Evolutionary conservation across 2,888 invertebrate genomes (phyloP).

Genomic region (Drosophila neotestacea): DNA sequence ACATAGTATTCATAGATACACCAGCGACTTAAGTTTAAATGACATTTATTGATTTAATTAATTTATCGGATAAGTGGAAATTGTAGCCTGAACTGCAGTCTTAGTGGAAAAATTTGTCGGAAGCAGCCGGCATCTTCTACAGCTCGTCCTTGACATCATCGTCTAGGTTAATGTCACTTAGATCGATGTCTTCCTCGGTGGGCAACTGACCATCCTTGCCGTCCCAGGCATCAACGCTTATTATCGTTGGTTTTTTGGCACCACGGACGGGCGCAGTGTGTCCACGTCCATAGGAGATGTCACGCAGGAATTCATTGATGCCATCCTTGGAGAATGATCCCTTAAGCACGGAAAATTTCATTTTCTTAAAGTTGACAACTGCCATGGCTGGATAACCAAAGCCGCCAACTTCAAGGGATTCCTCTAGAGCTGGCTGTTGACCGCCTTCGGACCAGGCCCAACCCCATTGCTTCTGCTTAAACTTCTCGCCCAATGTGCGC

Average conservation of each 20-base stretch:
- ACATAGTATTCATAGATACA: conserved; percentile 55
- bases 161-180: conserved; percentile 94
- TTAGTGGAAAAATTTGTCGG: conserved; percentile 23
- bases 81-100: conserved; percentile 45
- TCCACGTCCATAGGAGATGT: conserved; percentile 96
- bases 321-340: conserved; percentile 98
- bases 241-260: conserved; percentile 91
- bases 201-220: conserved; percentile 96
- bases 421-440: conserved; percentile 93
- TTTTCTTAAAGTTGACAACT: conserved; percentile 97
- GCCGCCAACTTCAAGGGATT: conserved; percentile 96
- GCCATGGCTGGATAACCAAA: conserved; percentile 99
- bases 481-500: conserved; percentile 92
- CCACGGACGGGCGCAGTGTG: conserved; percentile 95
- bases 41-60: conserved; percentile 7
- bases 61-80: conserved; percentile 15
- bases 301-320: conserved; percentile 97
- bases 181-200: conserved; percentile 93
- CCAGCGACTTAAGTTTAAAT: conserved; percentile 26
- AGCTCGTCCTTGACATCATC: conserved; percentile 87
- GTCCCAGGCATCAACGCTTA: conserved; percentile 93
- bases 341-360: conserved; percentile 96
- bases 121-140: conserved; percentile 47
- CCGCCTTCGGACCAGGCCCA: conserved; percentile 99
- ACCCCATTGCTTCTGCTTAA: conserved; percentile 98